Evolutionary conservation across 2,113 vertebrate species (phyloP).

Genomic region (Puntigrus tetrazona): DNA sequence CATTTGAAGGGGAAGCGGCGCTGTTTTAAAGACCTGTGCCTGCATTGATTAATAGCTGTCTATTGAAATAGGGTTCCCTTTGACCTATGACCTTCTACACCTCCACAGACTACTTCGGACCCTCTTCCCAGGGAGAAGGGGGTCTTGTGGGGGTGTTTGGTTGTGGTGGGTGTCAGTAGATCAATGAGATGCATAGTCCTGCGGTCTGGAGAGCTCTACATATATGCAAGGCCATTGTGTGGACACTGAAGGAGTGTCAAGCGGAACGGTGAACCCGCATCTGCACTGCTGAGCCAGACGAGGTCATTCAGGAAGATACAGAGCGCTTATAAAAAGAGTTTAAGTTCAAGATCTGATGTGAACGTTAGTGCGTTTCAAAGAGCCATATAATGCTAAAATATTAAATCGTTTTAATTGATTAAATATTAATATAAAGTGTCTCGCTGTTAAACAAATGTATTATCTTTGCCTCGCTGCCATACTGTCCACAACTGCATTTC

Average conservation of each 20-base stretch:
- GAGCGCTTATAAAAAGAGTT: neutral
- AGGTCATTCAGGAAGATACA: slow-evolving; percentile 17
- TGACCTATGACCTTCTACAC: slow-evolving; percentile 53
- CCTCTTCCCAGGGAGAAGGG: slow-evolving; percentile 31
- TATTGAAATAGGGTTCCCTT: slow-evolving; percentile 61
- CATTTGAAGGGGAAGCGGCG: slow-evolving; percentile 15
- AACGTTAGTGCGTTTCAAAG: neutral
- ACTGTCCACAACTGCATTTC: neutral
- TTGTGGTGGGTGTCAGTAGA: slow-evolving; percentile 62
- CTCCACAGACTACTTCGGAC: slow-evolving; percentile 43
- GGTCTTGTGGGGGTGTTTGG: slow-evolving; percentile 22
- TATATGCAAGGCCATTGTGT: slow-evolving; percentile 66
- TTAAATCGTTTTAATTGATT: neutral
- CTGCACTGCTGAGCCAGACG: slow-evolving; percentile 34
- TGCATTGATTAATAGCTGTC: slow-evolving; percentile 60
- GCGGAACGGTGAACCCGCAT: slow-evolving; percentile 52
- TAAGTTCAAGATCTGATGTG: slow-evolving; percentile 41
- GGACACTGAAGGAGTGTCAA: slow-evolving; percentile 52
- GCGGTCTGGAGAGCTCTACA: slow-evolving; percentile 44
- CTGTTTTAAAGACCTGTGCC: slow-evolving; percentile 41
- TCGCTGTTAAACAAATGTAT: neutral
- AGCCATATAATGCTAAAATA: neutral
- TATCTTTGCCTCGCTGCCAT: neutral
- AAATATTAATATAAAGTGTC: neutral
- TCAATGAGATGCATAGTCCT: slow-evolving; percentile 68